Base-by-base conservation (phyloP, 2,888 invertebrate genomes). In the Drosophila sordidapex region DNA sequence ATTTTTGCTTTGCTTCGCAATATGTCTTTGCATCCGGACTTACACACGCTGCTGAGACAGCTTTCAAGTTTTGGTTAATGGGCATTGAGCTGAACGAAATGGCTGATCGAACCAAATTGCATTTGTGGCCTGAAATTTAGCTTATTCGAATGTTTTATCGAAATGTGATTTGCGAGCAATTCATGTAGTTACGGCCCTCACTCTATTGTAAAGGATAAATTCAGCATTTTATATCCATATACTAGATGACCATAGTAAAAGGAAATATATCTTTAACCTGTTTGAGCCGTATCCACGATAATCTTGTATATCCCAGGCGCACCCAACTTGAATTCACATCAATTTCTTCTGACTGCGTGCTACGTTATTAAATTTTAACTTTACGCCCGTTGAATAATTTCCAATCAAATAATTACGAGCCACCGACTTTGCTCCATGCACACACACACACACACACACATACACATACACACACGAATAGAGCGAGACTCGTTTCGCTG, bases 331-430 rank as follows among this genome's bases (percentile, higher is more conserved):
- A 53, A 65, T 62, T 68, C 81, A 59, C 67, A 72, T 75, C 76
- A 66, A 68, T 74, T 66, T 69, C 59, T 65, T 51, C 74, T 72
- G 72, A 67, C 70, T 82, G 81, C 83, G 65, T 72, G 83, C 59
- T 48, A 33, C 65, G 38, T 79, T 82, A 82, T 82, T 82, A 79
- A 84, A 82, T 84, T 82, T 82, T 73, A 69, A 82, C 80, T 74
- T 84, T 74, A 79, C 73, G 74, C 76, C 65, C 73, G 70, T 79
- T 82, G 82, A 83, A 85, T 83, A 80, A 82, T 83, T 85, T 78
- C 81, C 83, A 85, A 83, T 83, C 81, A 83, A 83, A 83, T 86
- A 85, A 83, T 85, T 83, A 83, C 81, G 67, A 73, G 65, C 74
- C 71, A 81, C 52, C 66, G 80, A 79, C 56, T 79, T 69, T 65